These are phyloP conservation scores for Natrix natrix DNA, from an alignment of 2,797 vertebrate species.

Conservation along the genomic window DNA sequence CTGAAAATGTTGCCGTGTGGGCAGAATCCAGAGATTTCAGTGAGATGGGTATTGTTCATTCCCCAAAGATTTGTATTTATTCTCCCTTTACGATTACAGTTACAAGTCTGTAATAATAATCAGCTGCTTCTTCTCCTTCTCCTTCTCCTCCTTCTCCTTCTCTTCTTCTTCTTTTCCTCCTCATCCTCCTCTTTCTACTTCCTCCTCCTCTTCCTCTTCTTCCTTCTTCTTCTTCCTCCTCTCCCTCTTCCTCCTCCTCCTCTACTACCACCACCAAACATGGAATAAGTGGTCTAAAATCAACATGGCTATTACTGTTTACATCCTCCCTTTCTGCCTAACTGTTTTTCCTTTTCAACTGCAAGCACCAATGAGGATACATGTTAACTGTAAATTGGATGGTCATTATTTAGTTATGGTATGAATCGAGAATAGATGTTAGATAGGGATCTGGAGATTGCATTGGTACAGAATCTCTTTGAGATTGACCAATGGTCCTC, in stretches of 20 bases:
- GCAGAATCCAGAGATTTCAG: not conserved
- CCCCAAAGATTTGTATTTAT: not conserved
- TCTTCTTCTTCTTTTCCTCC: not conserved
- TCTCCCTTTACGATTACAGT: not conserved
- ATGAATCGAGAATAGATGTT: not conserved
- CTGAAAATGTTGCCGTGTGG: not conserved
- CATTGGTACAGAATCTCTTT: not conserved
- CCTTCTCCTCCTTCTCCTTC: too few species aligned
- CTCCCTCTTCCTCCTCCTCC: too few species aligned
- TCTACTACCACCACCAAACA: too few species aligned
- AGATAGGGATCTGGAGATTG: not conserved
- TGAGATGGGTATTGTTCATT: not conserved
- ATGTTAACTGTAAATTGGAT: not conserved
- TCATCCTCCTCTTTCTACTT: rapidly evolving
- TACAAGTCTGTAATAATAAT: not conserved
- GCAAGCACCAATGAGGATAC: not conserved
- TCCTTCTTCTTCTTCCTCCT: too few species aligned
- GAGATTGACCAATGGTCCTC: not conserved
- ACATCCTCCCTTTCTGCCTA: not conserved
- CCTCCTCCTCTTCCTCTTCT: too few species aligned
- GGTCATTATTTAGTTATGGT: not conserved
- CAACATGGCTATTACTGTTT: not conserved
- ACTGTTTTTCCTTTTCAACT: not conserved
- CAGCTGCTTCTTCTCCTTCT: not conserved
- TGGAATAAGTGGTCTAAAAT: not conserved